These are phyloP conservation scores for Aphaenogaster floridana DNA, from an alignment of 1,140 invertebrate species.

Conservation along the genomic window DNA sequence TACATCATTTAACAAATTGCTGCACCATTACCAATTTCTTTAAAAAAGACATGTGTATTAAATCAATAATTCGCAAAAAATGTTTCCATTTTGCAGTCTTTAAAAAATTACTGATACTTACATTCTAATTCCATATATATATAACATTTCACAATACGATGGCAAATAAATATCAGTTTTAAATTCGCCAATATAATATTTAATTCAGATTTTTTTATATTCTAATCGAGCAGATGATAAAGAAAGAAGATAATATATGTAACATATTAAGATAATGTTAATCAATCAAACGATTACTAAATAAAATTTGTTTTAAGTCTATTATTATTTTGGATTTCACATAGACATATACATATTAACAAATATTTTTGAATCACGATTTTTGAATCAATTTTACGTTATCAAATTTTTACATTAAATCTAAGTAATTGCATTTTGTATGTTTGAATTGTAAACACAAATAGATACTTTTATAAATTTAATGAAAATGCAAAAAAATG, in stretches of 20 bases:
- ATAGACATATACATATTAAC: neutral
- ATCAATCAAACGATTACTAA: neutral
- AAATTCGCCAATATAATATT: slow-evolving; percentile 13
- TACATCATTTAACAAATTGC: neutral
- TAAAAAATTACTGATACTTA: neutral
- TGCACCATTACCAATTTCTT: no score
- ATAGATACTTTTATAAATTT: neutral
- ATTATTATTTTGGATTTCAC: neutral
- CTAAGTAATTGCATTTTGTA: neutral
- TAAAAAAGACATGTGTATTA: neutral
- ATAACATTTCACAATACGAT: neutral
- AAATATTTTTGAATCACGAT: neutral
- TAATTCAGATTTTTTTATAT: neutral
- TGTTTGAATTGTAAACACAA: neutral
- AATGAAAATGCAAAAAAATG: neutral
- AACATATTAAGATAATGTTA: neutral
- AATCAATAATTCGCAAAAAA: neutral
- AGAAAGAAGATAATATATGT: neutral
- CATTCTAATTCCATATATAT: neutral
- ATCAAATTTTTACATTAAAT: neutral
- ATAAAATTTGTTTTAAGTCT: neutral
- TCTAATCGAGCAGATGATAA: neutral
- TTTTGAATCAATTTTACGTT: neutral
- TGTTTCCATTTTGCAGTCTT: neutral
- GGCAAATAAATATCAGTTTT: neutral